A percentile compares a stretch with the other conserved stretches of the same genome.
Conservation (phyloP, 2,113 vertebrate genomes). For the Fukomys damarensis region DNA sequence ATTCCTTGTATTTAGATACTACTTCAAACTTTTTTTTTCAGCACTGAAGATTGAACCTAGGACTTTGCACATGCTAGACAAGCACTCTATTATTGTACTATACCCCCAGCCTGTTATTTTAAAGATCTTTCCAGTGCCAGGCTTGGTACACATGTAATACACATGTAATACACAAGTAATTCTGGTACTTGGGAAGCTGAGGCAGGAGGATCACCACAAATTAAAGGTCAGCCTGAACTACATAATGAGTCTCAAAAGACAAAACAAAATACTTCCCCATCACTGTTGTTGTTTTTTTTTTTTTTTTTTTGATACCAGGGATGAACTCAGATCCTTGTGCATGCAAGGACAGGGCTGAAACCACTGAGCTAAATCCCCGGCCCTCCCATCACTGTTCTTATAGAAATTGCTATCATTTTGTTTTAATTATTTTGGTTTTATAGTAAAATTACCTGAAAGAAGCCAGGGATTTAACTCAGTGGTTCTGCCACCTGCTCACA, state of each 20-base stretch:
- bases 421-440: background rate
- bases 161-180: too few relatives aligned
- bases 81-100: background rate
- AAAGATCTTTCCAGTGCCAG: background rate
- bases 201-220: background rate
- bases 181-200: background rate
- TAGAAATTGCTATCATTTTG: too few relatives aligned
- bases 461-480: too few relatives aligned
- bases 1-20: background rate
- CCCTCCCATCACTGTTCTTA: too few relatives aligned
- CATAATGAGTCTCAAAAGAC: too few relatives aligned
- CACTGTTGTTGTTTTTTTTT: too few relatives aligned
- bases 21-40: background rate
- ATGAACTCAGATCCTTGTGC: too few relatives aligned
- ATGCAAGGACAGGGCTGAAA: too few relatives aligned
- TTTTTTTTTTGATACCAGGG: too few relatives aligned
- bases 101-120: background rate
- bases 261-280: background rate
- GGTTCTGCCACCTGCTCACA: too few relatives aligned
- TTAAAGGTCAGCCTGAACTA: too few relatives aligned
- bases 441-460: background rate
- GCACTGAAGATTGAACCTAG: background rate
- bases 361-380: too few relatives aligned
- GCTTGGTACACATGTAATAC: background rate
- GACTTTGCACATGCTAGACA: background rate